These are phyloP conservation scores for Pandion haliaetus DNA, from an alignment of 2,113 vertebrate genomes.

Conservation along the genomic window DNA sequence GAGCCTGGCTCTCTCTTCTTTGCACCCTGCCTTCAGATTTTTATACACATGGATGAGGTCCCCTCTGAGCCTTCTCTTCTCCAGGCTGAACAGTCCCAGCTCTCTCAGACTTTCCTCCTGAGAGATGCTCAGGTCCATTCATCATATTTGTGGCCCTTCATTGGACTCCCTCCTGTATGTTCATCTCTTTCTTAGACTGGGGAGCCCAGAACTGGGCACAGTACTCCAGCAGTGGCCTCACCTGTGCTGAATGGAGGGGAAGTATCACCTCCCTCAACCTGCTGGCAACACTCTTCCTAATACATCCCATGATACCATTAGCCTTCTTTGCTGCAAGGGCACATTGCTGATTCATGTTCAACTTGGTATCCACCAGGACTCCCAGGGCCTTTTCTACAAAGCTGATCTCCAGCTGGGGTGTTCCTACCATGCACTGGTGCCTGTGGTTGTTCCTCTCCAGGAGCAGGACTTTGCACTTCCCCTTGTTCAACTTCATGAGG, in stretches of 20 bases:
- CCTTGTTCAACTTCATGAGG: neutral
- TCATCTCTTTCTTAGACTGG: neutral
- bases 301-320: neutral
- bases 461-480: neutral
- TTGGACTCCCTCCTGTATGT: neutral
- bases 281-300: neutral
- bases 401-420: neutral
- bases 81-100: neutral
- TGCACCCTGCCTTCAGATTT: neutral
- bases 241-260: neutral
- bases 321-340: neutral
- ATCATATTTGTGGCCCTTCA: neutral
- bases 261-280: neutral
- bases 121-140: neutral
- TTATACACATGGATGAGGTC: neutral
- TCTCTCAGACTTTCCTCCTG: neutral
- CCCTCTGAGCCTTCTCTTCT: neutral
- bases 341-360: neutral
- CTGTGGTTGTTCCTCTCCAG: neutral
- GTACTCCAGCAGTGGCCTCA: neutral
- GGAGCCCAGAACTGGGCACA: neutral
- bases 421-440: neutral
- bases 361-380: neutral
- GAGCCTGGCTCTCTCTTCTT: neutral
- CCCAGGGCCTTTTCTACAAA: neutral